Percentiles rank a stretch among this genome's conserved stretches.
phyloP scores from a whole-genome alignment of 1,140 invertebrate genomes.

The Bombyx mandarina region DNA sequence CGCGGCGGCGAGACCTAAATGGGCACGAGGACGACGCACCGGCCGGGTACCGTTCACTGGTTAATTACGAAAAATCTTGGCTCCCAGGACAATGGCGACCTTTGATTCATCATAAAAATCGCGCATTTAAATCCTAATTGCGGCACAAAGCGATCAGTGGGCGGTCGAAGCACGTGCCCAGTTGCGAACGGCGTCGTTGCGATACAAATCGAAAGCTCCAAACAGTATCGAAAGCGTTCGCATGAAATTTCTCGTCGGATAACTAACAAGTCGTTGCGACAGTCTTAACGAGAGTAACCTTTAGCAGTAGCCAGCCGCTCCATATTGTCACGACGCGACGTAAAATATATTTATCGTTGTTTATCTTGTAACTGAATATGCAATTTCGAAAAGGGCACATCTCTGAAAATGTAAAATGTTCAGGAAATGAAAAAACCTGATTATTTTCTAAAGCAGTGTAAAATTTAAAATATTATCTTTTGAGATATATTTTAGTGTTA shows the following conservation, averaged over 20 bases:
- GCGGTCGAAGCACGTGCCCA: conserved; percentile 20
- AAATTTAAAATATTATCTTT: no score
- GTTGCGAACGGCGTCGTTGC: not conserved
- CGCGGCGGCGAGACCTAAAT: conserved; percentile 53
- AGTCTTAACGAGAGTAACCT: conserved; percentile 63
- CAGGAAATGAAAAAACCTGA: no score
- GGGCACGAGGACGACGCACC: conserved; percentile 60
- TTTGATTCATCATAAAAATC: conserved; percentile 31
- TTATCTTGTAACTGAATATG: conserved; percentile 9
- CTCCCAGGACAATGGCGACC: conserved; percentile 26
- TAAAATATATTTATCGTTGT: no score
- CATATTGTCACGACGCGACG: conserved; percentile 61
- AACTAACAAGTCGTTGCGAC: conserved; percentile 39
- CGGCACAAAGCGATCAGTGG: conserved; percentile 20
- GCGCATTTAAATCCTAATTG: conserved; percentile 25
- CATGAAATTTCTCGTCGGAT: conserved; percentile 30
- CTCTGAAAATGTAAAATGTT: no score
- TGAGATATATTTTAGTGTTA: no score
- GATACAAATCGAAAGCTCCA: no score
- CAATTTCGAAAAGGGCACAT: no score
- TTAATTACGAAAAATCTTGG: conserved; percentile 48
- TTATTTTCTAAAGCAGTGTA: no score
- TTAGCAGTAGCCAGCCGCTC: conserved; percentile 47
- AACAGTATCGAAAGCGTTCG: conserved; percentile 1
- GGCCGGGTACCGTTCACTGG: conserved; percentile 46